Evolutionary conservation across 92 coral and sea anemone genomes (phyloP).

Genomic region (Phymanthus crucifer): DNA sequence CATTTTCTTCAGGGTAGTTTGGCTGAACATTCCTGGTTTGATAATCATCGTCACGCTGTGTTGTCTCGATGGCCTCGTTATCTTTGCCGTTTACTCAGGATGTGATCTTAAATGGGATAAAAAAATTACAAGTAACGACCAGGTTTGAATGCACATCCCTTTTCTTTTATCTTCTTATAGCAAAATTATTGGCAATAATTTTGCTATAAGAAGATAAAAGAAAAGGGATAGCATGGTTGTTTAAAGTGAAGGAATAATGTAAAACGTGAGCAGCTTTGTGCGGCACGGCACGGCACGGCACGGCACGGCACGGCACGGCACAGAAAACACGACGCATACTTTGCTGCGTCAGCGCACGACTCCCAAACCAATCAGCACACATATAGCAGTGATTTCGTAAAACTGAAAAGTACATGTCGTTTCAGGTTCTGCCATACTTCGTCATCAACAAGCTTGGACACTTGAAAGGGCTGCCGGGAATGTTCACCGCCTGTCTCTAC

Average conservation of each 20-base stretch:
- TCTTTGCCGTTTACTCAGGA: conserved; percentile 75
- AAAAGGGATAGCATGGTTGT: no score
- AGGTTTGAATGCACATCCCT: conserved; percentile 33
- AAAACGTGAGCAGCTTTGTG: no score
- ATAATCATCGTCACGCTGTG: conserved; percentile 70
- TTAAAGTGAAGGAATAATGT: no score
- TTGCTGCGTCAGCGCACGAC: no score
- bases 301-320: no score
- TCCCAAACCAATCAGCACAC: no score
- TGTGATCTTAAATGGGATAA: conserved; percentile 56
- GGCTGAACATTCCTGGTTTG: conserved; percentile 69
- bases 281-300: no score
- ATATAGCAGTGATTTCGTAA: not conserved
- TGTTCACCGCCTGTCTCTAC: conserved; percentile 91
- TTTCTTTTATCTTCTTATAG: no score
- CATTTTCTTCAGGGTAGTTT: conserved; percentile 47
- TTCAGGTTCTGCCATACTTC: conserved; percentile 86
- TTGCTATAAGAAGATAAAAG: no score
- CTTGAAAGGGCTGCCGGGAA: conserved; percentile 89
- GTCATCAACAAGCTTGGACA: conserved; percentile 89
- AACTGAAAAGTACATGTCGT: not conserved
- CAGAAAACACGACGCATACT: not conserved
- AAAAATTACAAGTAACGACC: conserved; percentile 70
- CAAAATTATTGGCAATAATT: not conserved
- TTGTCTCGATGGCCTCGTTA: conserved; percentile 75